A percentile compares a stretch with the other conserved stretches of the same genome.
Conservation (phyloP, 2,888 invertebrate genomes). For the Drosophila nigricruria region DNA sequence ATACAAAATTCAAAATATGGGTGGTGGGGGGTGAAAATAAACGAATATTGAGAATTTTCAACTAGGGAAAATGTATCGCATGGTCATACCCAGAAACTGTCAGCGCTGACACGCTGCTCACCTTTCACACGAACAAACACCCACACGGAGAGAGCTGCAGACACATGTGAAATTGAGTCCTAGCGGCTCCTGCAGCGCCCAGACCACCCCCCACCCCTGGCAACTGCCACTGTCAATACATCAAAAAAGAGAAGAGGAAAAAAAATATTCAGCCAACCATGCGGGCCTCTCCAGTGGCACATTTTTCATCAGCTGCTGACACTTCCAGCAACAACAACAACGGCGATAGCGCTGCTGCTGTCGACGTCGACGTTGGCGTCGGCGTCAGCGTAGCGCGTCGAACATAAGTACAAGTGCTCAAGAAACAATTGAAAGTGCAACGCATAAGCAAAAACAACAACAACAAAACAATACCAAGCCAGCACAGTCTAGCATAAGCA, state of each 20-base stretch:
- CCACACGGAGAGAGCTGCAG: neutral
- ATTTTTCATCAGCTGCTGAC: slow-evolving; percentile 78
- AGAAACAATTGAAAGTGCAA: slow-evolving; percentile 68
- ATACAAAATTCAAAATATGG: too few species aligned
- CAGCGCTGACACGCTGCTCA: slow-evolving; percentile 50
- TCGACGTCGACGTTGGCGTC: slow-evolving; percentile 6
- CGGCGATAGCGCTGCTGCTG: slow-evolving; percentile 10
- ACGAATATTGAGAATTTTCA: slow-evolving; percentile 21
- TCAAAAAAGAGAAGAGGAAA: slow-evolving; percentile 44
- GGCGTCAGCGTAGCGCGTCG: slow-evolving; percentile 30
- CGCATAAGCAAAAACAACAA: slow-evolving; percentile 30
- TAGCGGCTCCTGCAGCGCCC: slow-evolving; percentile 52
- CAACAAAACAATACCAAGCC: slow-evolving; percentile 20
- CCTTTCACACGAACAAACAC: slow-evolving; percentile 38
- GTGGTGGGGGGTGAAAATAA: neutral
- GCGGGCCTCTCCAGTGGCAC: slow-evolving; percentile 70
- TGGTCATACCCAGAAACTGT: slow-evolving; percentile 53
- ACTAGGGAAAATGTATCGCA: slow-evolving; percentile 45
- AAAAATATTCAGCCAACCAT: slow-evolving; percentile 6
- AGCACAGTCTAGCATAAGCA: slow-evolving; percentile 1
- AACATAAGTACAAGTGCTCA: slow-evolving; percentile 60
- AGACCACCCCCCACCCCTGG: neutral
- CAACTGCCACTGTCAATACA: slow-evolving; percentile 66
- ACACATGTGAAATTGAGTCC: slow-evolving; percentile 29
- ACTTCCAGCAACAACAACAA: slow-evolving; percentile 38